Percentiles rank a stretch among this genome's conserved stretches.
phyloP scores from a whole-genome alignment of 2,113 vertebrate species.

The Centropus bengalensis region DNA sequence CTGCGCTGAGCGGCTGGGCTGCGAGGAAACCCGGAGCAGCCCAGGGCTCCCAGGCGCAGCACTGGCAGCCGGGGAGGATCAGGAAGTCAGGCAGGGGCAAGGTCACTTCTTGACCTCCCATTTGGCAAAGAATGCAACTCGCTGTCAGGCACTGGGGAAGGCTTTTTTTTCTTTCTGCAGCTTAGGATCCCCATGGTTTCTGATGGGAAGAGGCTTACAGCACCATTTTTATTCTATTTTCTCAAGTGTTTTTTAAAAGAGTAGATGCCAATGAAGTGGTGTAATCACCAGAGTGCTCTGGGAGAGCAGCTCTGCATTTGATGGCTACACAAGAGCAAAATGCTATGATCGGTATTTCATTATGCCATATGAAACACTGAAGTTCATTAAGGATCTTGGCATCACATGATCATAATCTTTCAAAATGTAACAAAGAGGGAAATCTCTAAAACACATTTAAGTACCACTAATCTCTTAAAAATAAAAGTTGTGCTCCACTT shows the following conservation, averaged over 20 bases:
- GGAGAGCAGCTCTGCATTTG: not conserved
- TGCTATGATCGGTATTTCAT: not conserved
- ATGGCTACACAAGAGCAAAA: not conserved
- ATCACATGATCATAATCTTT: not conserved
- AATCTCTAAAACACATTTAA: not conserved
- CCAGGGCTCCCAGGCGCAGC: not conserved
- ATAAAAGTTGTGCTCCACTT: not conserved
- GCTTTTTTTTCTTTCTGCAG: not conserved
- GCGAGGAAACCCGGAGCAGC: not conserved
- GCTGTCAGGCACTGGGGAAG: constrained; percentile 22
- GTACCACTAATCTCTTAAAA: not conserved
- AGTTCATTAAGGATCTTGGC: not conserved
- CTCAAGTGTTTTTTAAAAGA: constrained; percentile 20
- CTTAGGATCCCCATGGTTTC: not conserved
- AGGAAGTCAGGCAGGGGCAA: constrained; percentile 52
- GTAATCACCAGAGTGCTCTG: constrained; percentile 13
- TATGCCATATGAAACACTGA: not conserved
- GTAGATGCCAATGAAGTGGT: constrained; percentile 19
- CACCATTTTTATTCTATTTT: constrained; percentile 46
- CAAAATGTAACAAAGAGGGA: not conserved
- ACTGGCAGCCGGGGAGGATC: not conserved
- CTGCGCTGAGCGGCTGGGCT: not conserved
- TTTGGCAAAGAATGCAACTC: constrained; percentile 29
- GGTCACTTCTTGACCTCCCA: constrained; percentile 50
- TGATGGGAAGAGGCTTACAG: constrained; percentile 39